phyloP scores from a whole-genome alignment of 2,113 vertebrate species.

The Hippolais icterina region DNA sequence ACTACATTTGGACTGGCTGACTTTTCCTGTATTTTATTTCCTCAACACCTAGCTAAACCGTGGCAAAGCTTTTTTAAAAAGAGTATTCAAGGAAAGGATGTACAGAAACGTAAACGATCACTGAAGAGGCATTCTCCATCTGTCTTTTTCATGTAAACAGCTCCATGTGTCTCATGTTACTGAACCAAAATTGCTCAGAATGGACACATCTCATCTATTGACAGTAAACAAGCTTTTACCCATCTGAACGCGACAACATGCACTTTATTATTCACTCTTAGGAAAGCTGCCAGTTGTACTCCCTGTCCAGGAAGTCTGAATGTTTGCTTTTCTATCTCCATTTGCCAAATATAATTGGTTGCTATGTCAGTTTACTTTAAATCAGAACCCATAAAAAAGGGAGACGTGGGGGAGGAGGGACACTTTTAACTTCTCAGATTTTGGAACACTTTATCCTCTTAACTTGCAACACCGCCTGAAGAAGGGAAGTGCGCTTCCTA shows the following conservation, averaged over 20 bases:
- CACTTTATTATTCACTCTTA: constrained; percentile 70
- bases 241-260: constrained; percentile 57
- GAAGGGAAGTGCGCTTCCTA: neutral
- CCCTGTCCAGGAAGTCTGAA: constrained; percentile 78
- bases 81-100: neutral
- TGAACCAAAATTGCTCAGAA: neutral
- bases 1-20: neutral
- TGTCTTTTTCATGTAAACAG: neutral
- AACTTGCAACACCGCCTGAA: neutral
- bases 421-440: constrained; percentile 56
- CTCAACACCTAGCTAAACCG: neutral
- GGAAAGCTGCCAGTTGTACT: constrained; percentile 71
- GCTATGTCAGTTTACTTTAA: constrained; percentile 76
- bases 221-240: constrained; percentile 45
- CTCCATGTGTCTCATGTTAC: neutral
- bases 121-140: neutral
- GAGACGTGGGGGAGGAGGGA: constrained; percentile 27
- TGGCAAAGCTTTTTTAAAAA: neutral
- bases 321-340: constrained; percentile 75
- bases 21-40: neutral
- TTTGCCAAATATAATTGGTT: constrained; percentile 79
- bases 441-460: constrained; percentile 55
- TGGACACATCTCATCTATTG: constrained; percentile 29
- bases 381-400: constrained; percentile 67
- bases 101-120: neutral